These are phyloP conservation scores for Danio jaintianensis DNA, from an alignment of 2,797 vertebrate species.

Conservation along the genomic window DNA sequence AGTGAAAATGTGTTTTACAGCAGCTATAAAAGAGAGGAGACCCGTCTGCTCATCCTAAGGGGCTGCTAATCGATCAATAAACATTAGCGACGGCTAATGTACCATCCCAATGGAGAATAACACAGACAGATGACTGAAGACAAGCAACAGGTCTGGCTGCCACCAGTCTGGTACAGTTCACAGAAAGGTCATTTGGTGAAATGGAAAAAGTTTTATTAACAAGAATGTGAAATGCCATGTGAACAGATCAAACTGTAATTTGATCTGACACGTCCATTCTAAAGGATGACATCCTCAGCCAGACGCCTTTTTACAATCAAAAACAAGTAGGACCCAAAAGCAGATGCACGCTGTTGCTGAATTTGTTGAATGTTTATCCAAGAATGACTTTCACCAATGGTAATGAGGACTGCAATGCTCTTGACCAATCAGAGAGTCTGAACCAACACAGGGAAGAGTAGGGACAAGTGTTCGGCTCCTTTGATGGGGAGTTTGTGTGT, in stretches of 20 bases:
- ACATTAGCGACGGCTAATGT: conserved; percentile 23
- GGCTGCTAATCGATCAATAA: conserved; percentile 27
- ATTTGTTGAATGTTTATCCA: neutral
- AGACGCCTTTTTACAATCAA: conserved; percentile 2
- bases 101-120: conserved; percentile 31
- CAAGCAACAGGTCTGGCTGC: conserved; percentile 12
- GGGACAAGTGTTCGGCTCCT: conserved; percentile 86
- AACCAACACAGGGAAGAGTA: conserved; percentile 86
- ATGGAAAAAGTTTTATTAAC: neutral
- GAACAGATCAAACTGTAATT: neutral
- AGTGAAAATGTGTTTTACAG: conserved; percentile 31
- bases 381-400: neutral
- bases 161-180: neutral
- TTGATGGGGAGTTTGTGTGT: conserved; percentile 87
- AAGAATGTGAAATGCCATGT: conserved; percentile 16
- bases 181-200: conserved; percentile 8
- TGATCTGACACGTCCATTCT: neutral
- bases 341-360: neutral
- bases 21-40: conserved; percentile 37
- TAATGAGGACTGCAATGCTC: conserved; percentile 25
- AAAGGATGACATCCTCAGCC: neutral
- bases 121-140: neutral
- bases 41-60: conserved; percentile 7
- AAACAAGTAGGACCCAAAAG: neutral
- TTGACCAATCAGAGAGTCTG: conserved; percentile 80